Conservation (phyloP, 2,888 invertebrate species). For the Drosophila nr. fundita region DNA sequence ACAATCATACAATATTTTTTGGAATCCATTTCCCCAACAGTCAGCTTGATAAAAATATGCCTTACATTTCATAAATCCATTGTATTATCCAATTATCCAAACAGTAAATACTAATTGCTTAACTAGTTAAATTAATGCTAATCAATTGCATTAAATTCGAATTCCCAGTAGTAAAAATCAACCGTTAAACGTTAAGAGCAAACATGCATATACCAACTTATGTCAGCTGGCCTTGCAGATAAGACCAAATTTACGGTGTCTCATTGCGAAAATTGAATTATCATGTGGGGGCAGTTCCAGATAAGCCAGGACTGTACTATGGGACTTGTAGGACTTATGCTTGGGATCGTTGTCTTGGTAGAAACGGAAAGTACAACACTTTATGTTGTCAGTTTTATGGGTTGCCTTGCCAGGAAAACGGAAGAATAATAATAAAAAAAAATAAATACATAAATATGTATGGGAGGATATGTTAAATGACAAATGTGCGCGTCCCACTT, state of each 20-base stretch:
- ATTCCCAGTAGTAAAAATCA: neutral
- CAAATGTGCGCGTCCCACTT: conserved; percentile 53
- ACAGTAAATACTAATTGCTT: conserved; percentile 2
- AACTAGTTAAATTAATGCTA: neutral
- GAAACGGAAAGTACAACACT: conserved; percentile 6
- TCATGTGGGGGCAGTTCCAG: too few relatives aligned
- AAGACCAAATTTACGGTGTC: conserved; percentile 44
- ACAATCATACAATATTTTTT: rapidly evolving
- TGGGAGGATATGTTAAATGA: conserved; percentile 21
- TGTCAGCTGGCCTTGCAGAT: conserved; percentile 46
- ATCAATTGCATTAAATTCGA: neutral
- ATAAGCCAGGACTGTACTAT: too few relatives aligned
- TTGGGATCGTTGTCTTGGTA: too few relatives aligned
- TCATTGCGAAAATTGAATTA: too few relatives aligned
- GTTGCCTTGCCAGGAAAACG: conserved; percentile 13
- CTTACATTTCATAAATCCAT: neutral
- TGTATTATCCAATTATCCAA: neutral
- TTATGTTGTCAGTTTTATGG: conserved; percentile 69
- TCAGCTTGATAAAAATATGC: neutral
- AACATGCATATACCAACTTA: conserved; percentile 21
- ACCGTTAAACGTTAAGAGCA: neutral
- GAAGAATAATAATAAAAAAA: conserved; percentile 7
- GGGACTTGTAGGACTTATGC: too few relatives aligned
- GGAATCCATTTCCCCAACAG: neutral
- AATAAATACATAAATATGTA: neutral